Evolutionary conservation across 2,113 vertebrate species (phyloP).

Genomic region (Tragelaphus buxtoni): DNA sequence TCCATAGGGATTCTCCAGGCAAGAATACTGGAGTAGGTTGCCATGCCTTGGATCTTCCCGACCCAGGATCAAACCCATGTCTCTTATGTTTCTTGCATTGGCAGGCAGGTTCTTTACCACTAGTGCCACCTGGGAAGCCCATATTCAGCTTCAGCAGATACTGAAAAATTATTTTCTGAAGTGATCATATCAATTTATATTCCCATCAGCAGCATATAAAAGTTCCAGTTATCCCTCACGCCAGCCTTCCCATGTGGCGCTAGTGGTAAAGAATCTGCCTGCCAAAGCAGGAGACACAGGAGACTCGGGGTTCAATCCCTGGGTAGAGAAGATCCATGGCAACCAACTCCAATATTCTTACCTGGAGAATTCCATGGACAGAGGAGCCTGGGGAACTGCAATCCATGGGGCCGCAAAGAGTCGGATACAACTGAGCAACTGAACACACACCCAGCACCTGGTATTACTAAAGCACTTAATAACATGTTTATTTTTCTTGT

Average conservation of each 20-base stretch:
- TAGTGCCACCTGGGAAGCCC: neutral
- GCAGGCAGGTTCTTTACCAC: neutral
- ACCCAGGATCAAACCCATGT: neutral
- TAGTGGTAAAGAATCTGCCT: neutral
- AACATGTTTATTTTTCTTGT: conserved; percentile 5
- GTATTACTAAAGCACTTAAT: neutral
- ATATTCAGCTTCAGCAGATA: neutral
- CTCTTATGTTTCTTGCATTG: neutral
- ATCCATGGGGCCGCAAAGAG: neutral
- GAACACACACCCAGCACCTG: neutral
- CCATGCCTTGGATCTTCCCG: neutral
- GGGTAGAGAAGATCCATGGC: neutral
- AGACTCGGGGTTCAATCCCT: neutral
- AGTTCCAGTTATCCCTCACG: neutral
- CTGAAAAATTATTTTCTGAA: neutral
- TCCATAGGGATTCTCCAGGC: neutral
- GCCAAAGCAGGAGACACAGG: neutral
- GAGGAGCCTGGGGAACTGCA: neutral
- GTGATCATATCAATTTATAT: neutral
- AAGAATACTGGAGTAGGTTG: neutral
- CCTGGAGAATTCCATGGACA: neutral
- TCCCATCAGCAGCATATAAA: neutral
- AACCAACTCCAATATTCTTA: neutral
- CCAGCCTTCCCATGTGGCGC: accelerated
- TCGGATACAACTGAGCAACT: neutral